Base-by-base conservation (phyloP, 2,797 vertebrate species). In the Ceyx erithaca region DNA sequence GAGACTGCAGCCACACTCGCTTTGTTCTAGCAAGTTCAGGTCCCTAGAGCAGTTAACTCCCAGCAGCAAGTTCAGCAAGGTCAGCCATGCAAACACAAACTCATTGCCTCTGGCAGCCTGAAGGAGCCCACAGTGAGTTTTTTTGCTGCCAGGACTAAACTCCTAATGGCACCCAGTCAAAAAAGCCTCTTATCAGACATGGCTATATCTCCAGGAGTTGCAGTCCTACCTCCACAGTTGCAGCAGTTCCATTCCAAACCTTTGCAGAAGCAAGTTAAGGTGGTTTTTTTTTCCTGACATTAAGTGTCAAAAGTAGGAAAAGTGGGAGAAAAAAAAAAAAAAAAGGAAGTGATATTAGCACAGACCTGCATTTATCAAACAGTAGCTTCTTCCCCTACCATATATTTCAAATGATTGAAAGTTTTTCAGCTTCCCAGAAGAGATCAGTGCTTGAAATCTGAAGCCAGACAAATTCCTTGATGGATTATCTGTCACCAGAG, bases 31-130 rank as follows among this genome's bases (percentile, higher is more conserved):
- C 63, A 79, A 82, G 78, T 75, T 87, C 72, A 68, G 70, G 63
- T 80, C 80, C 48, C 84, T 59, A 33, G 70, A 83, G 83, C 55
- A 84, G 49, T 25, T 21, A 55, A 71, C 55, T 28, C 40, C 45
- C 59, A 79, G 70, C 70, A 89, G 87, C 30, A 88, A 82, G 80
- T 86, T 84, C 80, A 87, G 68, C 90, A 94, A 82, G 90, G 64
- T 1, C 30, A 4, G 72, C 66, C 79, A 89, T n/a, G 49, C 66
- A 85, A 78, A 87, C 62, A 89, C 40, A 82, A 82, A 64, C 61
- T 92, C 81, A 3, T 49, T 55, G 33, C 23, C 35, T 61, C 64
- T 77, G 61, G 54, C 75, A 92, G 68, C 40, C 25, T 14, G 8
- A 37, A 58, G 71, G 64, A 94, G 33, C 28, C 49, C 81, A 64